A percentile compares a stretch with the other conserved stretches of the same genome.
Evolutionary conservation across 64 coral and sea anemone genomes (phyloP).

Genomic region (Montipora foliosa): DNA sequence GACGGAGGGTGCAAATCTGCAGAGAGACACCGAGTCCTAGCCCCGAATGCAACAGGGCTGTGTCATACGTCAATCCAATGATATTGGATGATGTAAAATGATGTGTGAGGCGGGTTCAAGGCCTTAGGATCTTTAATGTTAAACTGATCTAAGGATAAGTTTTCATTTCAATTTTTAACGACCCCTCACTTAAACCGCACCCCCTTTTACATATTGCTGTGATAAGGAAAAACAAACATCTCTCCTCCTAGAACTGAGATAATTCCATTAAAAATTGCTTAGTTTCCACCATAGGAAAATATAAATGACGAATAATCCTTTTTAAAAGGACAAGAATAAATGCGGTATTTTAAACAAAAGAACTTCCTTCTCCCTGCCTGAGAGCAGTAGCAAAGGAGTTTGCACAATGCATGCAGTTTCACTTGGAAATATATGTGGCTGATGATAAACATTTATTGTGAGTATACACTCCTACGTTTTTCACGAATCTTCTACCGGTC

Average conservation of each 20-base stretch:
- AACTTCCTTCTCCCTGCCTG: background rate
- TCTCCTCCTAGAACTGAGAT: background rate
- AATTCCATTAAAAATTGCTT: background rate
- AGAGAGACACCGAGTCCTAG: too few species aligned
- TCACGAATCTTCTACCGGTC: too few species aligned
- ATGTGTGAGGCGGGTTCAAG: too few species aligned
- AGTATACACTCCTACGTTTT: background rate
- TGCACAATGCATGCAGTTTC: background rate
- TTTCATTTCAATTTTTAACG: background rate
- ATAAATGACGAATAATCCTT: background rate
- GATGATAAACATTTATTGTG: background rate
- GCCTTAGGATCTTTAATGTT: too few species aligned
- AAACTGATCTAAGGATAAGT: background rate
- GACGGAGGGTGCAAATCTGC: too few species aligned
- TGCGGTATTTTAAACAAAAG: background rate
- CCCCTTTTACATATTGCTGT: background rate
- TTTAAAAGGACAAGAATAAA: slow-evolving; percentile 19
- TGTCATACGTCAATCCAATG: too few species aligned
- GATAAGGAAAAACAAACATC: background rate
- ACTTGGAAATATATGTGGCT: background rate
- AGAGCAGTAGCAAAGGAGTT: background rate
- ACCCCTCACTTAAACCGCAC: background rate
- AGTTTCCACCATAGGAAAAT: background rate
- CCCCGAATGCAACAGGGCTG: too few species aligned
- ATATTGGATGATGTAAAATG: too few species aligned